Evolutionary conservation across 2,888 invertebrate species (phyloP), one percentile per base, ranked within the genome.

Genomic region (Tromatobia lineatoria): DNA sequence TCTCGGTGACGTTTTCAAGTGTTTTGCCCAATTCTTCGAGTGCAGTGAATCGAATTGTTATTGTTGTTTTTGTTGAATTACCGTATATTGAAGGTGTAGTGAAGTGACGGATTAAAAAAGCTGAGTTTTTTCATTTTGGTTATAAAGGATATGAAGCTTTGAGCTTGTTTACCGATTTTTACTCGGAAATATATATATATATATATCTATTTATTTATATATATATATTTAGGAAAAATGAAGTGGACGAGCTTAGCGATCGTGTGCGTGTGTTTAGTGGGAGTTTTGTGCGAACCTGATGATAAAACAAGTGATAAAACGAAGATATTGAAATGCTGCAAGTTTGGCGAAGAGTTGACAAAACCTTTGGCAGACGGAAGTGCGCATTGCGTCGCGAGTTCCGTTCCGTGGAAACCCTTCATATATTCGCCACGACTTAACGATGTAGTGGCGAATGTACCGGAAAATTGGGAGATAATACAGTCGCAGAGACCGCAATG

Each of bases 271-370:
- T 82, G 70, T 52, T 76, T 84, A 50, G 15, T 79, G 78, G 57
- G 86, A 25, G 69, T 87, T 57, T 13, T 75, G 8, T 80, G 83
- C 61, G 88, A 88, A n/a, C 87, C 89, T n/a, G 87, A 67, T 25
- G 85, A 87, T 54, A 42, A 75, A 38, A 29, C 45, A 15, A 80
- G 66, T 23, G 61, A 70, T 1, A 83, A 80, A 66, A 92, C 94
- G 59, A 91, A 88, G 57, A 93, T 95, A 66, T 94, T 95, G 87
- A 94, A 95, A 91, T 96, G 95, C 91, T 96, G 96, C 90, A 94
- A 93, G 34, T 92, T 94, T 83, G 95, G 94, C 67, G 95, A 95
- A 90, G 93, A 94, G 86, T 92, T 95, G 85, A 93, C 93, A 85
- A 91, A 90, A 80, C 92, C 90, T 82, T 91, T 94, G 90, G 83